Evolutionary conservation across 2,888 invertebrate species (phyloP), one percentile per base, ranked within the genome.

Genomic region (Drosophila prolongata): DNA sequence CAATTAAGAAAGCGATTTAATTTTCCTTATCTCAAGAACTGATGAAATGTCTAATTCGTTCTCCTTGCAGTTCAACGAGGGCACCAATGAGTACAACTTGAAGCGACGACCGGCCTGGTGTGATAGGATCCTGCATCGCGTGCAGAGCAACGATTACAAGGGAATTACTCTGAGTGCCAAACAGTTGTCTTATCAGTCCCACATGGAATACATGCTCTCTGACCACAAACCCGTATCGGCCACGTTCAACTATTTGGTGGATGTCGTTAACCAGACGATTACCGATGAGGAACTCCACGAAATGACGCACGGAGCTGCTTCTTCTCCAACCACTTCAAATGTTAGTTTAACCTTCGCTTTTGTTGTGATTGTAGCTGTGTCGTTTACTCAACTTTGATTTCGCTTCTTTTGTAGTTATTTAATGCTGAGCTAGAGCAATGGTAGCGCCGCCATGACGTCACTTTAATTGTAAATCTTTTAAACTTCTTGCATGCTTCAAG

Each of bases 31-130:
- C 52, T 34, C 3, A 16, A 53, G 16, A 38, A 37, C 38, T 30
- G 10, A 34, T 34, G 13, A 30, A 43, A 35, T 8, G 16, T 43
- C 11, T 10, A 27, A 8, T 54, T 53, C 8, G 58, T 27, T 49
- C 24, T 11, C 38, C 9, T 53, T 54, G 16, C 47, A 71, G 92
- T 98, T 95, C 90, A 93, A 94, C 81, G 95, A 95, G 78, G 95
- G 95, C 16, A 94, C 95, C 1, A 94, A 95, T 76, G 94, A 95
- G 50, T 98, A 97, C 91, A 96, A 97, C 93, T 90, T 95, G 56
- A 97, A 96, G 96, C 95, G 99, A 61, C 94, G 97, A 81, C 98
- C 98, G 3, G 97, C 98, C 0, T 99, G 98, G 98, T 98, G 98
- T 11, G 99, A 99, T 93, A 94, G 99, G 71, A 96, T 99, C 80